phyloP scores from a whole-genome alignment of 1,140 invertebrate genomes.

The Polypedilum vanderplanki region DNA sequence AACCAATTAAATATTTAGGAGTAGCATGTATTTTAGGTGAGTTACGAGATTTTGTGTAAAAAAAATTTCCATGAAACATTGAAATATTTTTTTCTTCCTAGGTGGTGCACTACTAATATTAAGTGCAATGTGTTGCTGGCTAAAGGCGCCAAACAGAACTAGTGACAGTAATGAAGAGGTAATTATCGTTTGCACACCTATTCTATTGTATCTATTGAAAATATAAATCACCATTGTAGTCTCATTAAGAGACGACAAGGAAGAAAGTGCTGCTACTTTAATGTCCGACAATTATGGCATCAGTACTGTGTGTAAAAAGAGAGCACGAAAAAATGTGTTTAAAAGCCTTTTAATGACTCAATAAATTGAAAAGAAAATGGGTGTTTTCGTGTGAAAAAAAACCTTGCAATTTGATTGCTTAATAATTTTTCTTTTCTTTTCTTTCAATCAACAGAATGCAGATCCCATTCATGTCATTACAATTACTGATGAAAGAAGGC shows the following conservation, averaged over 20 bases:
- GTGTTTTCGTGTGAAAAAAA: neutral
- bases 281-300: conserved; percentile 1
- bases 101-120: conserved; percentile 65
- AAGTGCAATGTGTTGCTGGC: conserved; percentile 69
- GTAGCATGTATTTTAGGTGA: conserved; percentile 55
- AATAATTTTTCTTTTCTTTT: conserved; percentile 32
- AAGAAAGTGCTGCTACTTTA: neutral
- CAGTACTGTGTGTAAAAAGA: neutral
- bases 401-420: neutral
- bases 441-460: conserved; percentile 49
- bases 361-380: conserved; percentile 15
- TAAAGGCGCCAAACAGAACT: conserved; percentile 52
- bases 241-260: neutral
- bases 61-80: neutral
- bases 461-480: conserved; percentile 60
- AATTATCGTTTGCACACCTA: conserved; percentile 20
- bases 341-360: neutral
- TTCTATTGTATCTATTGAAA: neutral
- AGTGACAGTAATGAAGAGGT: conserved; percentile 15
- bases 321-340: neutral
- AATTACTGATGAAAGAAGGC: conserved; percentile 45
- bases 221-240: conserved; percentile 13
- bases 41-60: neutral
- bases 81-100: conserved; percentile 38
- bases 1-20: conserved; percentile 64